phyloP scores from a whole-genome alignment of 2,797 vertebrate species.

The Sebastes iracundus region DNA sequence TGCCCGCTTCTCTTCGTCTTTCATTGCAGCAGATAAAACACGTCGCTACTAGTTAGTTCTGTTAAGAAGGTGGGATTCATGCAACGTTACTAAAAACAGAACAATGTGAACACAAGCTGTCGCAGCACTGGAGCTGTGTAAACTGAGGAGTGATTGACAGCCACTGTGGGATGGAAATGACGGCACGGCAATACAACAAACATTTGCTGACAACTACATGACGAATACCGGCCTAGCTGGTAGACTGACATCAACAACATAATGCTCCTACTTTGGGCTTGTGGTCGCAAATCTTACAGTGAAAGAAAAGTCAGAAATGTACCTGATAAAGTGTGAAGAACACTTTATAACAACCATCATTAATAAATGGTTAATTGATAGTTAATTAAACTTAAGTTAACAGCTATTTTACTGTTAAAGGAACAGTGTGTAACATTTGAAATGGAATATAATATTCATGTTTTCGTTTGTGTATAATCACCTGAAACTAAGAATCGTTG shows the following conservation, averaged over 20 bases:
- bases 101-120: conserved; percentile 56
- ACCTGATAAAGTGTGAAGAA: neutral
- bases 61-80: conserved; percentile 34
- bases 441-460: too few relatives aligned
- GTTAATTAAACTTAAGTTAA: too few relatives aligned
- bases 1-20: neutral
- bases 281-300: neutral
- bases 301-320: neutral
- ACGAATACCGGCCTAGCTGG: conserved; percentile 46
- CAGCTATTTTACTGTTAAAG: accelerated
- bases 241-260: conserved; percentile 49
- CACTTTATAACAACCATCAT: neutral
- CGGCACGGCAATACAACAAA: conserved; percentile 53
- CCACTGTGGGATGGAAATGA: conserved; percentile 66
- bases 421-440: too few relatives aligned
- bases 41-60: conserved; percentile 17
- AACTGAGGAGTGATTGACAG: conserved; percentile 62
- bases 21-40: conserved; percentile 19
- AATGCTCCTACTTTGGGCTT: conserved; percentile 31
- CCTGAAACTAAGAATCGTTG: too few relatives aligned
- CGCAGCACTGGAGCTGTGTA: conserved; percentile 34
- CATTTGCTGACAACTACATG: conserved; percentile 60
- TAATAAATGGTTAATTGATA: too few relatives aligned
- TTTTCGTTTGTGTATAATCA: too few relatives aligned
- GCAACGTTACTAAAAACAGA: conserved; percentile 55